Percentiles rank a stretch among this genome's conserved stretches.
Conservation (phyloP, 2,888 invertebrate species). For the Cryptocephalus moraei region DNA sequence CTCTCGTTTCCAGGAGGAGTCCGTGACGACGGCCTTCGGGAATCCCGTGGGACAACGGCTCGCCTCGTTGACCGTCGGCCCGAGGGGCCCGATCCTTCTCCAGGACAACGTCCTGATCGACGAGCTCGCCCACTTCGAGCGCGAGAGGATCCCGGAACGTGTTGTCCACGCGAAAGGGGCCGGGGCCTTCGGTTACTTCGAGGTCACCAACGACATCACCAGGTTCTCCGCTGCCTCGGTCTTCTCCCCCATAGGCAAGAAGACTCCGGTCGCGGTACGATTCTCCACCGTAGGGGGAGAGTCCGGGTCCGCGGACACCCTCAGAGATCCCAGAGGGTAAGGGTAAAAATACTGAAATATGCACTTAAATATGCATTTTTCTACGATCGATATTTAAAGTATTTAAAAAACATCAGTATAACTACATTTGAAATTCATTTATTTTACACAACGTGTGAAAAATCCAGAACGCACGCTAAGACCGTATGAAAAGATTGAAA, state of each 20-base stretch:
- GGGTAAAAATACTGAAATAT: too few species aligned
- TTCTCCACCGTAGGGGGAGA: slow-evolving; percentile 87
- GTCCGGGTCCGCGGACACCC: slow-evolving; percentile 79
- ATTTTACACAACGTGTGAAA: too few species aligned
- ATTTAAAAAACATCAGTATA: too few species aligned
- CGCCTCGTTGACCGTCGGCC: slow-evolving; percentile 76
- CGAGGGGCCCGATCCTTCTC: slow-evolving; percentile 74
- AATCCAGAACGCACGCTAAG: too few species aligned
- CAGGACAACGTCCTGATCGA: slow-evolving; percentile 77
- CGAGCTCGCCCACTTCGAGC: slow-evolving; percentile 73
- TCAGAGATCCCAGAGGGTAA: slow-evolving; percentile 74
- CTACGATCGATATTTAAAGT: too few species aligned
- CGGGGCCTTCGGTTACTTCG: slow-evolving; percentile 78
- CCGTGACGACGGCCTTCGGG: slow-evolving; percentile 72
- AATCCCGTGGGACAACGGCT: slow-evolving; percentile 69
- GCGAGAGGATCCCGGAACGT: slow-evolving; percentile 91
- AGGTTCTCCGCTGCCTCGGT: slow-evolving; percentile 59
- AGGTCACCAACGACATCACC: slow-evolving; percentile 77
- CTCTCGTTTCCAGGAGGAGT: slow-evolving; percentile 35
- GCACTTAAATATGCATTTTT: too few species aligned
- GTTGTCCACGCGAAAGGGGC: slow-evolving; percentile 96
- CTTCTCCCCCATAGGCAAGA: slow-evolving; percentile 68
- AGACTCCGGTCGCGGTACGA: slow-evolving; percentile 67
- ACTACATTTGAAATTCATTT: too few species aligned
- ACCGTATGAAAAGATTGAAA: too few species aligned